Evolutionary conservation across 2,888 invertebrate species (phyloP), one percentile per base, ranked within the genome.

Genomic region (Drosophila stalkeri): DNA sequence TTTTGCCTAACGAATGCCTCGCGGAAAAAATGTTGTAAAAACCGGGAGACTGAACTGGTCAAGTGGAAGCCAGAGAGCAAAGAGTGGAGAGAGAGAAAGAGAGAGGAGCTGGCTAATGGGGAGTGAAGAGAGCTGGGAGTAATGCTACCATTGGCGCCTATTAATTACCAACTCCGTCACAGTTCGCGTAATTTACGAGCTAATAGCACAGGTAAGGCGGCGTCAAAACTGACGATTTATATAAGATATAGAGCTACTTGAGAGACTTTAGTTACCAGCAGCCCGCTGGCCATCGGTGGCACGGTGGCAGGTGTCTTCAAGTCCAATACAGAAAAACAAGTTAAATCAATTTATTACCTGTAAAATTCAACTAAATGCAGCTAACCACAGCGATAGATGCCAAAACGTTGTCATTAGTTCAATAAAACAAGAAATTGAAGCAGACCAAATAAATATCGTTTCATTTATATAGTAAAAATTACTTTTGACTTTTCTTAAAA

Each of bases 141-240:
- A 18, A 16, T 20, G 39, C 12, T 18, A 39, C 49, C 43, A 23
- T 18, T 55, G 68, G 62, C 68, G 78, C 44, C 66, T 68, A 66
- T 80, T 81, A 71, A 80, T 74, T 81, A 68, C 67, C 52, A 64
- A 18, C 56, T 44, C 18, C 46, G 41, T 75, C 55, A 64, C 20
- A 59, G 31, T 55, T 23, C 12, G 46, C 54, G 43, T 57, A 54
- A 68, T 81, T 79, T 81, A 81, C 44, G 79, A 69, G 68, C 46
- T 44, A 61, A 52, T 56, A 44, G 14, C 51, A 52, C 23, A 49
- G 46, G 46, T 60, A 5, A 14, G 51, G 35, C 63, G 56, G 62
- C 70, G 44, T 41, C 64, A 64, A 61, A 51, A 37, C 49, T 11
- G 49, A 33, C 64, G 57, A 51, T 71, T 81, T 79, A 77, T 61